A percentile compares a stretch with the other conserved stretches of the same genome.
Evolutionary conservation across 2,797 vertebrate species (phyloP).

Genomic region (Forpus xanthops): DNA sequence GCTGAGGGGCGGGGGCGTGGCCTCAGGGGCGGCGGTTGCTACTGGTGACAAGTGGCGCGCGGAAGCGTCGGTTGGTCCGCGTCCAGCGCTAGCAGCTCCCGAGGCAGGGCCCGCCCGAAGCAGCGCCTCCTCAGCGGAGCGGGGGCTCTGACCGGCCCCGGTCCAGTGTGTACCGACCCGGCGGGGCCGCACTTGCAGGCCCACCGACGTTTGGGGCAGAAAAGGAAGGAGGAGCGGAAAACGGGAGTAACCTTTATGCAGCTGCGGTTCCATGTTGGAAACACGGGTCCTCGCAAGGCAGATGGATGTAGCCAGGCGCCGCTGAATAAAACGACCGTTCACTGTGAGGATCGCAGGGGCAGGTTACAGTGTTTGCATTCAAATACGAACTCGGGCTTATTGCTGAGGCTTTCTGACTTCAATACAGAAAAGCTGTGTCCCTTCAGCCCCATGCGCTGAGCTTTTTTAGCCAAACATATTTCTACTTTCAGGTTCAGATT

Average conservation of each 20-base stretch:
- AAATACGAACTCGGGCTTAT: fast-evolving
- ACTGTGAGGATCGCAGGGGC: fast-evolving
- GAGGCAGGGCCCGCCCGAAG: neutral
- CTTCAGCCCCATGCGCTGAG: neutral
- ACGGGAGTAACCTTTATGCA: neutral
- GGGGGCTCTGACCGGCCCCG: neutral
- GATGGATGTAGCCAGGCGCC: fast-evolving
- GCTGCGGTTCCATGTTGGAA: neutral
- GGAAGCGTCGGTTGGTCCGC: neutral
- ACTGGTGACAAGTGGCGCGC: neutral
- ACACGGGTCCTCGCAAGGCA: fast-evolving
- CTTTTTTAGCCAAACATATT: fast-evolving
- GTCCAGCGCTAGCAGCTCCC: neutral
- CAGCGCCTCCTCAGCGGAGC: neutral
- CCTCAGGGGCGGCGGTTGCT: neutral
- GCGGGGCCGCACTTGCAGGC: neutral
- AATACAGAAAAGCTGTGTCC: neutral
- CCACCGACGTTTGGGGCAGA: neutral
- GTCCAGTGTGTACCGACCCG: neutral
- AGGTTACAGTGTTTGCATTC: fast-evolving
- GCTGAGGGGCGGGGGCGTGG: neutral
- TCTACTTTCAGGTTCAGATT: neutral
- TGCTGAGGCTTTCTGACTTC: neutral
- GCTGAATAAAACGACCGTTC: fast-evolving
- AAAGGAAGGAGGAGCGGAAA: neutral